Percentiles rank a stretch among this genome's conserved stretches.
phyloP scores from a whole-genome alignment of 1,140 invertebrate species.

The Linepithema humile region DNA sequence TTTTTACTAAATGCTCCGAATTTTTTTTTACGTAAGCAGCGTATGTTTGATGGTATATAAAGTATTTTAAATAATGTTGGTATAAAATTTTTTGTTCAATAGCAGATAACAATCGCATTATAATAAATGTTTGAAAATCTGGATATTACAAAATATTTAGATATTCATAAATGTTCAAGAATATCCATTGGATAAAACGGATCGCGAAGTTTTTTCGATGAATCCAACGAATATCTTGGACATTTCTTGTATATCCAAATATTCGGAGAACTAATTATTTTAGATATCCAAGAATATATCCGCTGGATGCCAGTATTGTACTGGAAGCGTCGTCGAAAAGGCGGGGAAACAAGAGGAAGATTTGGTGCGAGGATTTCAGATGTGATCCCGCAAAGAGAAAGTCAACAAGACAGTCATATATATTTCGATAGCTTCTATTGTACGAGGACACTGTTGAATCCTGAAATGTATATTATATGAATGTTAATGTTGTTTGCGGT shows the following conservation, averaged over 20 bases:
- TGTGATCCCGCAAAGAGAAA: conserved; percentile 49
- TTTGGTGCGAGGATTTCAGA: conserved; percentile 25
- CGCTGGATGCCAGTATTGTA: not conserved
- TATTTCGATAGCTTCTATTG: conserved; percentile 65
- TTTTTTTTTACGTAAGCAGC: not conserved
- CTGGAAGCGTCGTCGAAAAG: not conserved
- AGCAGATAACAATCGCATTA: not conserved
- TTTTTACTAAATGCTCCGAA: too few species aligned
- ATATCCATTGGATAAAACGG: too few species aligned
- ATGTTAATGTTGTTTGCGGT: conserved; percentile 58
- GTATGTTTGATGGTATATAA: not conserved
- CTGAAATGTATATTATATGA: conserved; percentile 61
- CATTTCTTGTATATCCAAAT: not conserved
- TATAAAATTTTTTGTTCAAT: not conserved
- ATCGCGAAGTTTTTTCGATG: too few species aligned
- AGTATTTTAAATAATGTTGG: not conserved
- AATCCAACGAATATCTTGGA: not conserved
- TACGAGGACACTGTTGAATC: conserved; percentile 60
- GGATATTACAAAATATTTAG: not conserved
- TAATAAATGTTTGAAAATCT: not conserved
- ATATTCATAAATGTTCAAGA: not conserved
- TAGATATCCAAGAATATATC: not conserved
- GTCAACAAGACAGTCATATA: conserved; percentile 68
- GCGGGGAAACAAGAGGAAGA: conserved; percentile 16
- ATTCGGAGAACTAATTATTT: not conserved